A percentile compares a stretch with the other conserved stretches of the same genome.
These are phyloP conservation scores for Pseudomyrmex gracilis DNA, from an alignment of 1,140 invertebrate species.

Conservation along the genomic window DNA sequence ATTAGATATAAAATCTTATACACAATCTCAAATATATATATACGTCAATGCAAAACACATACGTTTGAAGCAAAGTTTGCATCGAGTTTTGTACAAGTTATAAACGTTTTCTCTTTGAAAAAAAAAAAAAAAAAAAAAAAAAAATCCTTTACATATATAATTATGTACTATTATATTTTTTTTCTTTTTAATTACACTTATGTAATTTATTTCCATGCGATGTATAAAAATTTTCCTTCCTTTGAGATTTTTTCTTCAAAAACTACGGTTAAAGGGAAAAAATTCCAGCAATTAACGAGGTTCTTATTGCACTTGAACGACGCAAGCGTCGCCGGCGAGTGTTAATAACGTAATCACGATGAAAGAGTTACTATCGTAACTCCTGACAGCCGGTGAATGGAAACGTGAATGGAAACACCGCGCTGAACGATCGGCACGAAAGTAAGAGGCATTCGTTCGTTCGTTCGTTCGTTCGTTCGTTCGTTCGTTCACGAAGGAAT, in stretches of 20 bases:
- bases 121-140: no score
- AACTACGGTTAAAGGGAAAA: not conserved
- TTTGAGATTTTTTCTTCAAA: not conserved
- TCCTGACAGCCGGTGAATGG: conserved; percentile 75
- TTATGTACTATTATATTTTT: no score
- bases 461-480: no score
- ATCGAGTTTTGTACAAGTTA: no score
- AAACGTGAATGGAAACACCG: conserved; percentile 76
- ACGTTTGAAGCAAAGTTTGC: not conserved
- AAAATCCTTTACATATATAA: no score
- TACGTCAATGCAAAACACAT: no score
- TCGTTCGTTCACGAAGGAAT: conserved; percentile 62
- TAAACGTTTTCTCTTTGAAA: no score
- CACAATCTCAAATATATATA: conserved; percentile 6
- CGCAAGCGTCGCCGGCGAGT: conserved; percentile 31
- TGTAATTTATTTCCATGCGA: not conserved
- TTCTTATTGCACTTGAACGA: conserved; percentile 35
- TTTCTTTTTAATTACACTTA: not conserved
- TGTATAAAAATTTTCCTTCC: not conserved
- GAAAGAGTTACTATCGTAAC: conserved; percentile 71
- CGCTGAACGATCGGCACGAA: conserved; percentile 74
- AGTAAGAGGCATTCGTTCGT: conserved; percentile 76
- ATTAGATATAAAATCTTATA: conserved; percentile 24
- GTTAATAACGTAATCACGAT: conserved; percentile 72
- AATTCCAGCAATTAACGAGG: not conserved